Percentiles rank a stretch among this genome's conserved stretches.
Conservation (phyloP, 2,888 invertebrate genomes). For the Strigamia maritima region DNA sequence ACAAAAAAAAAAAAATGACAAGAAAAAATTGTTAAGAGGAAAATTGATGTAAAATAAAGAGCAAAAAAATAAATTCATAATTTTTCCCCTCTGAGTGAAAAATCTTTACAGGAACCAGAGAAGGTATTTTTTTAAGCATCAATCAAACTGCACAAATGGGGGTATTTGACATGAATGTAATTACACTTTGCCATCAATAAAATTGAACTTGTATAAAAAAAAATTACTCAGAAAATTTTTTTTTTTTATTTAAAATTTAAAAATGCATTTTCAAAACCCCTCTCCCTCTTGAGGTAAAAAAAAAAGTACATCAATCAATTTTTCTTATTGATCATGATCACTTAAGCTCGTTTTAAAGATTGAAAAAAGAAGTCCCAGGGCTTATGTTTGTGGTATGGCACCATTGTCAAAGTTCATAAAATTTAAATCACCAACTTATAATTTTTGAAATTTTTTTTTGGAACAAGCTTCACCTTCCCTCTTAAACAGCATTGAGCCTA, state of each 20-base stretch:
- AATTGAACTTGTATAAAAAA: not conserved
- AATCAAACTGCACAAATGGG: not conserved
- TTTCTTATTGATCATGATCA: too few relatives aligned
- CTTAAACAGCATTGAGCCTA: too few relatives aligned
- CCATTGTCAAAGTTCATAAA: too few relatives aligned
- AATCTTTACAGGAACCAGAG: not conserved
- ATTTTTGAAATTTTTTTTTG: too few relatives aligned
- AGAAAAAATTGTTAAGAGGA: not conserved
- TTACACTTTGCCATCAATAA: not conserved
- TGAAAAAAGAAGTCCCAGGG: too few relatives aligned
- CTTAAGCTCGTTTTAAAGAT: too few relatives aligned
- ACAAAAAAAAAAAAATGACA: not conserved
- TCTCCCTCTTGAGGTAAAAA: not conserved
- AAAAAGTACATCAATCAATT: too few relatives aligned
- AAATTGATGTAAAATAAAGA: not conserved
- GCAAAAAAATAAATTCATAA: not conserved
- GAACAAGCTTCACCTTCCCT: too few relatives aligned
- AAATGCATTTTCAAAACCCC: not conserved
- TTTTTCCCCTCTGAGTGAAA: not conserved
- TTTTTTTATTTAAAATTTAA: not conserved
- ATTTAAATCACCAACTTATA: too few relatives aligned
- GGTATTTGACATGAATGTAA: not conserved
- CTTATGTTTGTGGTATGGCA: too few relatives aligned
- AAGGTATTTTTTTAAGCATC: not conserved
- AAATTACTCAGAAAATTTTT: not conserved